Conservation (phyloP, 2,113 vertebrate species). For the Puntigrus tetrazona region DNA sequence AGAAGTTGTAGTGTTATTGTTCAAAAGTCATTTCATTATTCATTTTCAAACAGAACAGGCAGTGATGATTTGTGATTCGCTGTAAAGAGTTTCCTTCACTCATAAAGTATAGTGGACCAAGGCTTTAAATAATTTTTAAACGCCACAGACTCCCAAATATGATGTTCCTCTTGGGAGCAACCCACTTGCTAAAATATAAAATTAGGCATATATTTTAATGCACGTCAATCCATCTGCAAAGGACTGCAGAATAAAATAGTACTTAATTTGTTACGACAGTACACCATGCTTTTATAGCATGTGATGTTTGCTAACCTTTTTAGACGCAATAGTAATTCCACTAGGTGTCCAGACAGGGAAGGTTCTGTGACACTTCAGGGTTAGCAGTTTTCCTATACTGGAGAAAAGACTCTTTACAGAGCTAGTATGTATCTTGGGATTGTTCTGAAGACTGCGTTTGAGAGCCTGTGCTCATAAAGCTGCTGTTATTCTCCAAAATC, state of each 20-base stretch:
- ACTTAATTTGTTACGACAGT: neutral
- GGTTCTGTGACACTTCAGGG: neutral
- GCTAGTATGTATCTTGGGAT: constrained; percentile 28
- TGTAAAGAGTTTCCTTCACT: neutral
- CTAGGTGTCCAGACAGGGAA: neutral
- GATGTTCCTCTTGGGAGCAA: neutral
- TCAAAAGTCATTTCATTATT: neutral
- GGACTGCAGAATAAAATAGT: too few relatives aligned
- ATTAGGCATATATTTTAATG: neutral
- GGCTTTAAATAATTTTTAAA: neutral
- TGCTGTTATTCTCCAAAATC: constrained; percentile 1
- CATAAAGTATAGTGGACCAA: neutral
- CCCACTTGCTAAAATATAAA: neutral
- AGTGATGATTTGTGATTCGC: constrained; percentile 3
- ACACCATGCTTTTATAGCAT: neutral
- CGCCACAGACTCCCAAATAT: neutral
- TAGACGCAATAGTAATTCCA: constrained; percentile 14
- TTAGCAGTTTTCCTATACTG: constrained; percentile 55
- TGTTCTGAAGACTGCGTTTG: constrained; percentile 19
- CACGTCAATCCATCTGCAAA: neutral
- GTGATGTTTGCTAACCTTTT: neutral
- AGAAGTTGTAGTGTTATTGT: neutral
- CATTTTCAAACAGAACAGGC: neutral
- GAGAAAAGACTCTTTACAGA: constrained; percentile 30
- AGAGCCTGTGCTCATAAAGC: constrained; percentile 42